Percentiles rank a stretch among this genome's conserved stretches.
phyloP scores from a whole-genome alignment of 2,113 vertebrate genomes.

The Saguinus midas region DNA sequence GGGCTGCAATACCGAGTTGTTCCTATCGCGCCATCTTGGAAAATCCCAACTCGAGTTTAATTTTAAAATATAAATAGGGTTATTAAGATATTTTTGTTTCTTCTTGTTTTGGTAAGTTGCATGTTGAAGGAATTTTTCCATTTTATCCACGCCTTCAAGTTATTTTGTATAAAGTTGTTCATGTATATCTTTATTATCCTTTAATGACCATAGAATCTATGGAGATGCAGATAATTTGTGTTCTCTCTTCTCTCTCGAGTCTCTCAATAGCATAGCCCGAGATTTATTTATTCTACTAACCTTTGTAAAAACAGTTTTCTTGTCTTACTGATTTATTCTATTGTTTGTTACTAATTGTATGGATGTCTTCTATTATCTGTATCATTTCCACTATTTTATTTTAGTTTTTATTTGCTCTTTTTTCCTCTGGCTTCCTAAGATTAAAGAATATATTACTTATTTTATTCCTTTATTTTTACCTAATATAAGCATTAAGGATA shows the following conservation, averaged over 20 bases:
- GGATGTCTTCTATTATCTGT: not conserved
- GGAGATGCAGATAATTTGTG: not conserved
- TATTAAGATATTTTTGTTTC: not conserved
- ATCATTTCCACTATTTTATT: not conserved
- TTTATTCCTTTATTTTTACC: not conserved
- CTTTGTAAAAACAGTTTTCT: not conserved
- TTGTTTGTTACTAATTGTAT: not conserved
- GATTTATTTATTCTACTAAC: too few relatives aligned
- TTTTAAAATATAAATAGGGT: not conserved
- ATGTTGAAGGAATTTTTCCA: not conserved
- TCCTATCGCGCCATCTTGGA: too few relatives aligned
- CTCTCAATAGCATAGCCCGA: not conserved
- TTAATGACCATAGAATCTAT: not conserved
- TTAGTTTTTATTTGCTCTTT: not conserved
- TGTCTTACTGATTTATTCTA: not conserved
- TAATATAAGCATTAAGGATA: not conserved
- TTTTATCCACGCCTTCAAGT: not conserved
- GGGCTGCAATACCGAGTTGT: too few relatives aligned
- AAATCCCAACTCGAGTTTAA: not conserved
- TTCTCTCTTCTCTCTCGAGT: not conserved
- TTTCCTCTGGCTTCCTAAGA: not conserved
- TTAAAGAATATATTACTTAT: not conserved
- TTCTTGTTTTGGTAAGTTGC: not conserved
- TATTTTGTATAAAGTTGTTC: not conserved
- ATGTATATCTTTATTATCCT: not conserved